phyloP scores from a whole-genome alignment of 1,140 invertebrate species.

The Formica exsecta region DNA sequence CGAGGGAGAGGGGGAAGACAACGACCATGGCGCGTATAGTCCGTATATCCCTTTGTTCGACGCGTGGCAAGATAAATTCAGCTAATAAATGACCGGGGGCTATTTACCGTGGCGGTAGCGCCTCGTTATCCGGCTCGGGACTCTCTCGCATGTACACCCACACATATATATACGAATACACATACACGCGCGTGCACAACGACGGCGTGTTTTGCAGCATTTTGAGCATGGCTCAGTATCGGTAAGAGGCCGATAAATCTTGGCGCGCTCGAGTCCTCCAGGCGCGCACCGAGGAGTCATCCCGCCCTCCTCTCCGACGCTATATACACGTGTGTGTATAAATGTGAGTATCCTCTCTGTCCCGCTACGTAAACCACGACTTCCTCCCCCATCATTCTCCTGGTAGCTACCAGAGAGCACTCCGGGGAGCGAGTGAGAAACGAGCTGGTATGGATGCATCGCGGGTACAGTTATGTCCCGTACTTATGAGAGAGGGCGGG shows the following conservation, averaged over 20 bases:
- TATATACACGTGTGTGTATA: neutral
- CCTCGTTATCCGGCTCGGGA: constrained; percentile 82
- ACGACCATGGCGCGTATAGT: constrained; percentile 71
- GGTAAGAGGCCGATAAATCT: constrained; percentile 84
- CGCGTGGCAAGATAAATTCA: constrained; percentile 84
- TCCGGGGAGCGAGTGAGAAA: neutral
- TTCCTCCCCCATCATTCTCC: constrained; percentile 25
- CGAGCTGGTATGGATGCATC: neutral
- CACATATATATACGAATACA: neutral
- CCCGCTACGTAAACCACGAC: constrained; percentile 2
- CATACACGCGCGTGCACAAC: constrained; percentile 50
- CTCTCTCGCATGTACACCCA: constrained; percentile 25
- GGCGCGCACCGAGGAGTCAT: constrained; percentile 59
- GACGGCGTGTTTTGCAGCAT: constrained; percentile 82
- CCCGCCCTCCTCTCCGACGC: constrained; percentile 49
- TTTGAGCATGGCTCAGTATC: constrained; percentile 84
- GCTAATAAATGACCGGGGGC: constrained; percentile 84
- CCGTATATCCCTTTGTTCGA: constrained; percentile 82
- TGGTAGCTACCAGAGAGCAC: constrained; percentile 26
- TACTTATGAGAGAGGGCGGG: constrained; percentile 68
- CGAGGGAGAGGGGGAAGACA: constrained; percentile 33
- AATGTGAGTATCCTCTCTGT: neutral
- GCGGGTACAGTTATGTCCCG: constrained; percentile 71
- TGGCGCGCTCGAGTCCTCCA: constrained; percentile 67
- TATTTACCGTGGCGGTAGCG: constrained; percentile 83